Base-by-base conservation (phyloP, 2,888 invertebrate species). In the Agelastica alni region DNA sequence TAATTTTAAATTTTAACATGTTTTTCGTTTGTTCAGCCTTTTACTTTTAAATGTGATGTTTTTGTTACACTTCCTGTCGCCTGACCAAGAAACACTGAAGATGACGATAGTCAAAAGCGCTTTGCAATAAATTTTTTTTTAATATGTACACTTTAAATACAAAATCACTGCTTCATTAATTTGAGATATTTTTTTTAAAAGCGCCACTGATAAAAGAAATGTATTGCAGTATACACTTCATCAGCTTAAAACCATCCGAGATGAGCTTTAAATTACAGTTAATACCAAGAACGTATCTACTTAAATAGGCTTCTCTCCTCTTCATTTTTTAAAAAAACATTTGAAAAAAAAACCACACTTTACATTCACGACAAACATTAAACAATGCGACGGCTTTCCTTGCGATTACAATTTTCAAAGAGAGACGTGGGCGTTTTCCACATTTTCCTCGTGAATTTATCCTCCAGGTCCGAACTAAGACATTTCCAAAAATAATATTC, bases 361-460 rank as follows among this genome's bases (percentile, higher is more conserved):
- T 47, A 47, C 28, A 47, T 37, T 47, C 30, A 39, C 30, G 28
- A 47, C 37, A 30, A 39, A 39, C 47, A 39, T 37, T 47, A 28
- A 47, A 47, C 47, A 47, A 47, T 47, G 37, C 30, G 36, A 47
- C 36, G 17, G 46, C 46, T 37, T 47, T 18, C 16, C 47, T 32
- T n/a, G 18, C 30, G 47, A 47, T 47, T 47, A 47, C 30, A 26
- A 30, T 37, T 47, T 30, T 16, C 47, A 36, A 47, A 47, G 26
- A 37, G 39, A 37, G 30, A 37, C 7, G 20, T 37, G 20, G 14
- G 37, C 47, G 30, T 43, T 28, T 39, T 43, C 43, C 30, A 31
- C 43, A 7, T 47, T 47, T 47, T 47, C 37, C 39, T 39, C 28
- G 18, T 7, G 37, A 47, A 37, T 39, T 28, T 37, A 10, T 37